Evolutionary conservation across 2,888 invertebrate species (phyloP), one percentile per base, ranked within the genome.

Genomic region (Cylindroiulus punctatus): DNA sequence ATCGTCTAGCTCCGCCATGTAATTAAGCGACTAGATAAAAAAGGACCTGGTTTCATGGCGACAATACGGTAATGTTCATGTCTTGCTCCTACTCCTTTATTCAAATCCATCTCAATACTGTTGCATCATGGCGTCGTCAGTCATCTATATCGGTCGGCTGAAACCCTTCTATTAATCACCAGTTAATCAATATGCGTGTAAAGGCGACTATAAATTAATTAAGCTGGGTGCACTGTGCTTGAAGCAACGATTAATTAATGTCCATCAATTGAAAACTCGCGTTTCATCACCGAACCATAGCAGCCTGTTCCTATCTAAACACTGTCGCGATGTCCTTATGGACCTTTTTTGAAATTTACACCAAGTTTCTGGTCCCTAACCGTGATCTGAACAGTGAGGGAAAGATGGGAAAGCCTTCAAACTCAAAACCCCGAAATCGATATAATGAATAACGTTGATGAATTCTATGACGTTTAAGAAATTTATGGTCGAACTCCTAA

Each of bases 151-250:
- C 76, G 30, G 76, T 30, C 76, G 76, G 14, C 32, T 30, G 76
- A 76, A 76, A 30, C 76, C 76, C 76, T 65, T 76, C 76, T 3
- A 76, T 76, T 76, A 76, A 76, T 76, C 76, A 76, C 30, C 76
- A 76, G 76, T 76, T 76, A 76, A 76, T 76, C 76, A 76, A 76
- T 76, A 76, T 76, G 76, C 76, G 32, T 17, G 76, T 76, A 76
- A 76, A 76, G 76, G 76, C 76, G 76, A 76, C 76, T 76, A 76
- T 76, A 8, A 76, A 76, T 76, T 76, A 76, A 76, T 76, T 76
- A 76, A 76, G 76, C 26, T 17, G 76, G 30, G 30, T 76, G 76
- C 76, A 30, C 30, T 30, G 76, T 14, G 76, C 76, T 76, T 30
- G 30, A 30, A 76, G 76, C 30, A 30, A 76, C 76, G 76, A 76